Conservation (phyloP, 2,113 vertebrate genomes). For the pig (Sus scrofa) region T2T-Sscrofa CM000814.6:40806001-40806500, state of each 20-base stretch:
- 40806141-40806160: background rate
- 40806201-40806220: background rate
- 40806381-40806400: background rate
- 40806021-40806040: background rate
- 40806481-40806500: background rate
- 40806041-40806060: background rate
- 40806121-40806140: background rate
- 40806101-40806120: background rate
- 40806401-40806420: background rate
- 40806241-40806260: background rate
- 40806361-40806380: background rate
- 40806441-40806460: background rate
- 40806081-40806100: background rate
- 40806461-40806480: background rate
- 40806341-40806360: background rate
- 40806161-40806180: background rate
- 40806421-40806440: background rate
- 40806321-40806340: background rate
- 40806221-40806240: background rate
- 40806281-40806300: background rate
- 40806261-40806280: background rate
- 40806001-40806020: background rate
- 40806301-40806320: slow-evolving; percentile 21
- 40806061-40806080: background rate
- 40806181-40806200: background rate